A percentile compares a stretch with the other conserved stretches of the same genome.
Conservation (phyloP, 2,113 vertebrate species). For the Calidris pugnax region DNA sequence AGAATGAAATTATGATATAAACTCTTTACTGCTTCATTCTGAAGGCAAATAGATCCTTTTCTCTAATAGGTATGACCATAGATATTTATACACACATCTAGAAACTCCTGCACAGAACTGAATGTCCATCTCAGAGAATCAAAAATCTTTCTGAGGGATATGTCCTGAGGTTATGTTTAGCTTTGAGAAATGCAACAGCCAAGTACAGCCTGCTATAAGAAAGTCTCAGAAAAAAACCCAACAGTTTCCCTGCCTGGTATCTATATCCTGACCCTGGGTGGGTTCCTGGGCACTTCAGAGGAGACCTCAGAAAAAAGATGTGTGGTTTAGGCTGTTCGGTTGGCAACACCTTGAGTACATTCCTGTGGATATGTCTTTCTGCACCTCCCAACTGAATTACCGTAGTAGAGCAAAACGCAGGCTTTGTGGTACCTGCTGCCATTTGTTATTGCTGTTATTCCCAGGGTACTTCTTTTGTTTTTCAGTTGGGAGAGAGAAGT, state of each 20-base stretch:
- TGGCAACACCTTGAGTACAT: not conserved
- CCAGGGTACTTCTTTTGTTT: not conserved
- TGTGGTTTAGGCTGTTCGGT: fast-evolving
- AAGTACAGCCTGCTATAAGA: not conserved
- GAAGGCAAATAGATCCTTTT: not conserved
- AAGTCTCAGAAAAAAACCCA: not conserved
- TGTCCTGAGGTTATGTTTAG: not conserved
- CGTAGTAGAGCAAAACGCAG: fast-evolving
- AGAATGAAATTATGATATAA: not conserved
- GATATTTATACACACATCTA: not conserved
- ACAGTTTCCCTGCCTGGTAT: not conserved
- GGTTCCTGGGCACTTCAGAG: not conserved
- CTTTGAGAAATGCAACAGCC: not conserved
- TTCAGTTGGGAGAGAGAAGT: not conserved
- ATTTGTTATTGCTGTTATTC: not conserved
- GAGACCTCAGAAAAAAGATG: not conserved
- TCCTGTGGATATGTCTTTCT: not conserved
- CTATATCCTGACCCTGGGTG: not conserved
- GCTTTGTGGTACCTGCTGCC: not conserved
- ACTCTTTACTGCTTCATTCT: not conserved
- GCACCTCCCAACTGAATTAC: not conserved
- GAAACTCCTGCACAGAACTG: not conserved
- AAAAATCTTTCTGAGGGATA: not conserved
- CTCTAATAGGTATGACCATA: too few species aligned
- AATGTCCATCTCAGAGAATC: not conserved